phyloP scores from a whole-genome alignment of 2,797 vertebrate genomes.

The Orientallactaga sibirica region DNA sequence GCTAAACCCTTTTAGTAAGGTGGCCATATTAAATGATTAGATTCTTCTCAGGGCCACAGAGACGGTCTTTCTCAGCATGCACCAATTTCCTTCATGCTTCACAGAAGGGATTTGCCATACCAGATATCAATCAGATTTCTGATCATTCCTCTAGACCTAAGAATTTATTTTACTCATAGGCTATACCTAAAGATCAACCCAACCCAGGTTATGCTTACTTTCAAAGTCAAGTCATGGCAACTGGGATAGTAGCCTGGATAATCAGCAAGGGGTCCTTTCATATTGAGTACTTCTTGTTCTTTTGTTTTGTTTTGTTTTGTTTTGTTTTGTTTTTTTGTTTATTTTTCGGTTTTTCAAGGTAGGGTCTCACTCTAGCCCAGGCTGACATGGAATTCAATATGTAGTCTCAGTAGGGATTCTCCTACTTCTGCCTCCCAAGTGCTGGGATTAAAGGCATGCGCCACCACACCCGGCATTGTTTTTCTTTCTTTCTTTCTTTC shows the following conservation, averaged over 20 bases:
- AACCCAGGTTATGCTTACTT: neutral
- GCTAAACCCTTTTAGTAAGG: neutral
- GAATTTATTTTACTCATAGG: neutral
- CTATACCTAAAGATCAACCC: neutral
- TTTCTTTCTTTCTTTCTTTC: too few species aligned
- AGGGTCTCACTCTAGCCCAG: too few species aligned
- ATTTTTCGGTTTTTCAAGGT: too few species aligned
- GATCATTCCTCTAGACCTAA: neutral
- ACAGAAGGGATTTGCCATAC: neutral
- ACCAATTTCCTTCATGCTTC: neutral
- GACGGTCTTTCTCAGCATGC: neutral
- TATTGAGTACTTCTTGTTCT: neutral
- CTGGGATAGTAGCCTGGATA: neutral
- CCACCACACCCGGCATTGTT: too few species aligned
- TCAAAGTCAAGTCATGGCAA: constrained; percentile 29
- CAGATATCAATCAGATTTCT: neutral
- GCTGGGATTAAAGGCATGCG: too few species aligned
- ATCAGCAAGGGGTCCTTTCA: neutral
- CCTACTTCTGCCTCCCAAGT: too few species aligned
- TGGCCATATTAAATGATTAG: neutral
- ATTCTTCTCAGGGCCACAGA: constrained; percentile 15
- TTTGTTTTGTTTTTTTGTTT: too few species aligned
- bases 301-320: too few species aligned
- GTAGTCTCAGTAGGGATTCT: too few species aligned
- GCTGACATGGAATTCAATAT: too few species aligned